Base-by-base conservation (phyloP, 2,888 invertebrate genomes). In the Abrostola triplasia region DNA sequence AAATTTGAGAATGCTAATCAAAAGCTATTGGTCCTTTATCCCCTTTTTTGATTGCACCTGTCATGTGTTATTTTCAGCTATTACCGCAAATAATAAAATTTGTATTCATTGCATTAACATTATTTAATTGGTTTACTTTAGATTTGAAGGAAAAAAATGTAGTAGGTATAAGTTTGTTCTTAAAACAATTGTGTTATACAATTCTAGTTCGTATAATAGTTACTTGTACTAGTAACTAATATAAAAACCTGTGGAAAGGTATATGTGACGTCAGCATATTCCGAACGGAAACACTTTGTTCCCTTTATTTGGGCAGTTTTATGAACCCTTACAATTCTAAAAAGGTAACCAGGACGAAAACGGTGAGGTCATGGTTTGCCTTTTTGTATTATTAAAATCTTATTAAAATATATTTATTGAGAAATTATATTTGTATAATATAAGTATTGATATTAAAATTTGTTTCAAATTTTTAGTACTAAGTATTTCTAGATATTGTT, bases 261-360 rank as follows among this genome's bases (percentile, higher is more conserved):
- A 47, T 24, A 24, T 47, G 13, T 47, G 44, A 24, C 44, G 24
- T 47, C 44, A 47, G 44, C 44, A 24, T 47, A 47, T 47, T 47
- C 13, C 44, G 9, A 47, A 47, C 44, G 44, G 44, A 47, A 47
- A 47, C 24, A 47, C 44, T 47, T 47, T 47, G 44, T 47, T 24
- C 44, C 24, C 44, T 47, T 47, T 47, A 47, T 47, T 47, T 47
- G 44, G 44, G 9, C 44, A 47, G 13, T 47, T 13, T 24, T 47
- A 47, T 47, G 44, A 47, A 47, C 44, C 44, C 44, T 24, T 24
- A 47, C 44, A 47, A 47, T 47, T 47, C 44, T 24, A 12, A 47
- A 24, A 47, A 13, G 44, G 24, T 24, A n/a, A 44, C 44, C 13
- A 47, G 24, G 24, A 24, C 24, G 44, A 47, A 47, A 47, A 47